Evolutionary conservation across 2,797 vertebrate species (phyloP), one percentile per base, ranked within the genome.

Genomic region (Urosaurus nigricauda): DNA sequence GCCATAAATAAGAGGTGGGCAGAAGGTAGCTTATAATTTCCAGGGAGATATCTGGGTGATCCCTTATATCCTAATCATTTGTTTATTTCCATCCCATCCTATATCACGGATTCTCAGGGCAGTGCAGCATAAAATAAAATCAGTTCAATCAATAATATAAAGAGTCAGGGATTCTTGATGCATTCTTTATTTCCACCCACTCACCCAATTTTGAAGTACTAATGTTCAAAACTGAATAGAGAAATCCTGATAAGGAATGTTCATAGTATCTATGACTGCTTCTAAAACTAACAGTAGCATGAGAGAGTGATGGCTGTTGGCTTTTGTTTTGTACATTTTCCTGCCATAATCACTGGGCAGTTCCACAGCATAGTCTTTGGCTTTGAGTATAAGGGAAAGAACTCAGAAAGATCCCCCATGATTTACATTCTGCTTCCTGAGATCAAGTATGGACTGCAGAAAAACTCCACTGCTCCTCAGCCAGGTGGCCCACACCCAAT

Each of bases 401-500:
- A 37, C 68, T 32, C 13, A 70, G 65, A 79, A 60, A 58, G 7
- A 1, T 56, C 79, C 75, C 79, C 37, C 51, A 58, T 21, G 17
- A 79, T 53, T 84, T 91, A 51, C 21, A 87, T 53, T 84, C 0
- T 83, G 26, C 40, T 91, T 93, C 85, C 75, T 26, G 1, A 92
- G 79, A 71, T 77, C 88, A 12, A 37, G 85, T 4, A 0, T 40
- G 43, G 77, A 13, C 16, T 90, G 26, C 24, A 40, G 24, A n/a
- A 83, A 51, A 65, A 51, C 35, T 12, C 1, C 35, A 19, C 40
- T 5, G 2, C 68, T 89, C 88, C 84, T 82, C 40, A 83, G 63
- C 29, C 77, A 73, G 60, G 86, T 88, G 86, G 32, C 92, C 77
- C 84, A 88, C 90, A 56, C 91, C 74, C 92, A 83, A 80, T 51